phyloP scores from a whole-genome alignment of 2,888 invertebrate genomes.

The Hirtodrosophila cameraria region DNA sequence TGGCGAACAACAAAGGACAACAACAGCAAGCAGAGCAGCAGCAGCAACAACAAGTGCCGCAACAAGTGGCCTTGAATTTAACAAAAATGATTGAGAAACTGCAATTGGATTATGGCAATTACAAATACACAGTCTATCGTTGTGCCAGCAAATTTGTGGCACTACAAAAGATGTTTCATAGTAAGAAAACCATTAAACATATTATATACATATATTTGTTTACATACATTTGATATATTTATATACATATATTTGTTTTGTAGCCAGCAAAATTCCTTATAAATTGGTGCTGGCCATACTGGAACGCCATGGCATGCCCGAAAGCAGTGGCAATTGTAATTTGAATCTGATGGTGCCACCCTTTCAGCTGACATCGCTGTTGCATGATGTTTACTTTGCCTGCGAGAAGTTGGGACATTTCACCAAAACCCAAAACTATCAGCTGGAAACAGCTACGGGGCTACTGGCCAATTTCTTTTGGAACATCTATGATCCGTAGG shows the following conservation, averaged over 20 bases:
- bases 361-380: constrained; percentile 81
- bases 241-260: background rate
- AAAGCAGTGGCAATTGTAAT: constrained; percentile 42
- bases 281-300: constrained; percentile 81
- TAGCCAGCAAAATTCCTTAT: constrained; percentile 82
- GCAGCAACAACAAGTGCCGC: constrained; percentile 40
- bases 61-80: constrained; percentile 52
- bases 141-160: constrained; percentile 82
- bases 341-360: constrained; percentile 81
- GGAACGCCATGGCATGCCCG: constrained; percentile 80
- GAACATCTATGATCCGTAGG: constrained; percentile 84
- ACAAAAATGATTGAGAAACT: constrained; percentile 74
- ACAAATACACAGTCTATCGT: constrained; percentile 83
- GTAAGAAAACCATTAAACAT: constrained; percentile 63
- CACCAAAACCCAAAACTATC: constrained; percentile 61
- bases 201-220: background rate
- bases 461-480: constrained; percentile 83
- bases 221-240: no score
- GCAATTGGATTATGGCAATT: constrained; percentile 75
- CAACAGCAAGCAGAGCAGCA: constrained; percentile 34
- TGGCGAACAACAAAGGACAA: constrained; percentile 54
- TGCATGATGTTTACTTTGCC: constrained; percentile 83
- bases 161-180: constrained; percentile 81
- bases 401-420: constrained; percentile 82
- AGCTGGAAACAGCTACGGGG: constrained; percentile 76